A percentile compares a stretch with the other conserved stretches of the same genome.
These are phyloP conservation scores for Tychaedon coryphoeus DNA, from an alignment of 2,113 vertebrate genomes.

Conservation along the genomic window DNA sequence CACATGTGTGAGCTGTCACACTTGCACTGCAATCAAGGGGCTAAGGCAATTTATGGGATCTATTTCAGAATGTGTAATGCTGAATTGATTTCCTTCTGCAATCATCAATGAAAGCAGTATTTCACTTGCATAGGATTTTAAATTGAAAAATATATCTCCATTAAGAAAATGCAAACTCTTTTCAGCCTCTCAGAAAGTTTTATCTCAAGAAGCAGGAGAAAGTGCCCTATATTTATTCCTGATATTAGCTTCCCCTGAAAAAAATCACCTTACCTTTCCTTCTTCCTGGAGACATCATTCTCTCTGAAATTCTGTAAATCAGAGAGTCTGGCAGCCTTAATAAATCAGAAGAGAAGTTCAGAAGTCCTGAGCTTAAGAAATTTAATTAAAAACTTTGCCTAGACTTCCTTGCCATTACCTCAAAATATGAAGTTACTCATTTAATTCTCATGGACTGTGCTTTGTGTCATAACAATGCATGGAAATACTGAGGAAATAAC, in stretches of 20 bases:
- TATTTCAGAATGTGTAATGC: background rate
- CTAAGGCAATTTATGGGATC: background rate
- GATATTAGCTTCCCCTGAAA: background rate
- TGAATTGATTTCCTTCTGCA: background rate
- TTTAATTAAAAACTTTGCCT: background rate
- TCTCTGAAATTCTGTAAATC: background rate
- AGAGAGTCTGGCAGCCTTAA: background rate
- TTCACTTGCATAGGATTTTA: slow-evolving; percentile 6
- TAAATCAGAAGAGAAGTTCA: background rate
- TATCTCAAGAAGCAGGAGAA: background rate
- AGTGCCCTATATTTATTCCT: background rate
- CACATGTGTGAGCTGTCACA: background rate
- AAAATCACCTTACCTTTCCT: background rate
- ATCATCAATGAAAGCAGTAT: background rate
- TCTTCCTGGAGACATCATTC: background rate
- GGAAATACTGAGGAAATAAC: background rate
- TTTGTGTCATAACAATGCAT: background rate
- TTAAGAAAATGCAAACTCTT: background rate
- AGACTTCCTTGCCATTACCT: background rate
- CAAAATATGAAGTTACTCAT: background rate
- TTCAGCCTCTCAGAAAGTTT: background rate
- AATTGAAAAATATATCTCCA: slow-evolving; percentile 25
- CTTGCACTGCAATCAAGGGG: background rate
- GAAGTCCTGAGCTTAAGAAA: background rate
- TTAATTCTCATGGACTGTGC: background rate